Percentiles rank a stretch among this genome's conserved stretches.
Conservation (phyloP, 2,113 vertebrate genomes). For the Phyllopteryx taeniolatus region DNA sequence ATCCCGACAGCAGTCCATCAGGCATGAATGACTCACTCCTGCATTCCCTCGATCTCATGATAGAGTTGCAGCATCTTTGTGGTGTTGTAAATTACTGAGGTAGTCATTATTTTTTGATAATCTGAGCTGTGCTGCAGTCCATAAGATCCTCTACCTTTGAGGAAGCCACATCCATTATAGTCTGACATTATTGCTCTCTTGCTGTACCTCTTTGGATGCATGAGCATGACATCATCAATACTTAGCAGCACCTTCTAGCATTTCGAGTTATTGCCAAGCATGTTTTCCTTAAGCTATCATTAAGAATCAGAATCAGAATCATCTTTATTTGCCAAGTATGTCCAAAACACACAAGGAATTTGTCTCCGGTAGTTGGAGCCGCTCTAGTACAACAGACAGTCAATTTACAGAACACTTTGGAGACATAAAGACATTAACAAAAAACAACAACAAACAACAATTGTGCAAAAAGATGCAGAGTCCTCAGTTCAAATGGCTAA, state of each 20-base stretch:
- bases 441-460: too few species aligned
- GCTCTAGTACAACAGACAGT: too few species aligned
- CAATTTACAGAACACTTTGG: too few species aligned
- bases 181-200: constrained; percentile 33
- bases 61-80: constrained; percentile 52
- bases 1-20: constrained; percentile 13
- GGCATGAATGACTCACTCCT: constrained; percentile 40
- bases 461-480: too few species aligned
- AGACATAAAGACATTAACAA: too few species aligned
- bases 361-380: too few species aligned
- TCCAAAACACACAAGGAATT: too few species aligned
- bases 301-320: too few species aligned
- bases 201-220: constrained; percentile 56
- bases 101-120: constrained; percentile 73
- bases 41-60: constrained; percentile 55
- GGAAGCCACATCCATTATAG: constrained; percentile 56
- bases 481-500: too few species aligned
- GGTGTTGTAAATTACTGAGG: constrained; percentile 70
- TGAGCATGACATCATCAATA: constrained; percentile 64
- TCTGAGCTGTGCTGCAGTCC: constrained; percentile 35
- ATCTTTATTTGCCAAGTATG: too few species aligned
- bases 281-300: too few species aligned
- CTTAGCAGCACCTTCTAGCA: constrained; percentile 48
- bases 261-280: too few species aligned
- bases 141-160: constrained; percentile 32